Evolutionary conservation across 1,140 invertebrate species (phyloP), one percentile per base, ranked within the genome.

Genomic region (Helicoverpa zea): DNA sequence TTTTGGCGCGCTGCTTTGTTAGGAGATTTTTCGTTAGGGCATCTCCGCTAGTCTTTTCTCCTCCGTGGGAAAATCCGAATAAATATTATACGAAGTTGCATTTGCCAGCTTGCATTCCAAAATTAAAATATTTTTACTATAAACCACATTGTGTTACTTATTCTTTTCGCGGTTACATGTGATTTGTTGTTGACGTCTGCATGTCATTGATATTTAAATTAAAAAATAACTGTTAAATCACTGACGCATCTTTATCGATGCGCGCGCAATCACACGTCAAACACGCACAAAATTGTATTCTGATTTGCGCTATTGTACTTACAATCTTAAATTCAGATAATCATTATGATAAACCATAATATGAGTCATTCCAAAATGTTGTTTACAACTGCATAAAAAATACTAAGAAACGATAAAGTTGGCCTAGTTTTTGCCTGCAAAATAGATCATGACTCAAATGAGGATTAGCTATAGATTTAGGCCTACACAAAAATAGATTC

Each of bases 331-430:
- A 58, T 58, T 58, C 54, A 63, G 11, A 35, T 30, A 35, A 64
- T 35, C 13, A 2, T 2, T n/a, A 23, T 13, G 35, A 43, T 68
- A 68, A 10, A 47, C 63, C 18, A 12, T 16, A 5, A 49, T 12
- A 61, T 68, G 16, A 68, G 43, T 68, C 64, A 68, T 49, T 2
- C 1, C 7, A 10, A 2, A 10, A 43, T 7, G 14, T 16, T 64
- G 63, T 64, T 64, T 64, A 47, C 2, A 66, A 18, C 43, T 18
- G 2, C 47, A 49, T 49, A 2, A 51, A 11, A 23, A 68, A 68
- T 49, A 68, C 64, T 49, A 23, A 49, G 64, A 68, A 68, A 49
- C n/a, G 16, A 68, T 68, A 68, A 43, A 11, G 18, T 68, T 49
- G 3, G 11, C 14, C 10, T 18, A 16, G n/a, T 64, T 63, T 66